Evolutionary conservation across 1,140 invertebrate species (phyloP).

Genomic region (Platorchestia sp.): DNA sequence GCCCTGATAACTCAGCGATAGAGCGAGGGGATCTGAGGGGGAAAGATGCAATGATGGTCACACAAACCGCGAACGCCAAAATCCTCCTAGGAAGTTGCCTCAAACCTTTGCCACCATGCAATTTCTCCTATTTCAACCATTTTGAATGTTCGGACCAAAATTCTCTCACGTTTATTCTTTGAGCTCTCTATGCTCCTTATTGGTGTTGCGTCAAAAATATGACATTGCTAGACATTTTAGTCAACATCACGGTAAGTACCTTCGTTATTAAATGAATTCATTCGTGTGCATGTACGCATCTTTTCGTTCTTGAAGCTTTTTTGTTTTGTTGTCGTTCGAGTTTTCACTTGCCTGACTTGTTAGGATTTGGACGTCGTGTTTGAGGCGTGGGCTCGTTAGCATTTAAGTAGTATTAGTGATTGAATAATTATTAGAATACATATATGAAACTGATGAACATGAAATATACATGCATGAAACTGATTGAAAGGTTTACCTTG

Average conservation of each 20-base stretch:
- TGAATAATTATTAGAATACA: neutral
- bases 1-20: conserved; percentile 21
- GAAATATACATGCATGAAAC: too few species aligned
- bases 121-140: neutral
- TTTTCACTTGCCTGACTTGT: neutral
- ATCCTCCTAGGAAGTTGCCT: neutral
- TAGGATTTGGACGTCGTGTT: conserved; percentile 14
- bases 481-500: neutral
- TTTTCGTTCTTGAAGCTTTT: neutral
- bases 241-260: neutral
- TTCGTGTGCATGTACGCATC: neutral
- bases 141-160: neutral
- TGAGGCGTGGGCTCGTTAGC: neutral
- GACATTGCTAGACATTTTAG: neutral
- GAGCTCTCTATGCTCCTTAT: neutral
- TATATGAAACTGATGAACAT: too few species aligned
- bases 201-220: neutral
- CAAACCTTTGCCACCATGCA: neutral
- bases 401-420: neutral
- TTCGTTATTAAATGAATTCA: neutral
- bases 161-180: neutral
- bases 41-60: conserved; percentile 23
- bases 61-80: neutral
- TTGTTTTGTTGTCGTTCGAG: neutral
- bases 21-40: conserved; percentile 27